Conservation (phyloP, 2,113 vertebrate species). For the Rhinogobius similis region DNA sequence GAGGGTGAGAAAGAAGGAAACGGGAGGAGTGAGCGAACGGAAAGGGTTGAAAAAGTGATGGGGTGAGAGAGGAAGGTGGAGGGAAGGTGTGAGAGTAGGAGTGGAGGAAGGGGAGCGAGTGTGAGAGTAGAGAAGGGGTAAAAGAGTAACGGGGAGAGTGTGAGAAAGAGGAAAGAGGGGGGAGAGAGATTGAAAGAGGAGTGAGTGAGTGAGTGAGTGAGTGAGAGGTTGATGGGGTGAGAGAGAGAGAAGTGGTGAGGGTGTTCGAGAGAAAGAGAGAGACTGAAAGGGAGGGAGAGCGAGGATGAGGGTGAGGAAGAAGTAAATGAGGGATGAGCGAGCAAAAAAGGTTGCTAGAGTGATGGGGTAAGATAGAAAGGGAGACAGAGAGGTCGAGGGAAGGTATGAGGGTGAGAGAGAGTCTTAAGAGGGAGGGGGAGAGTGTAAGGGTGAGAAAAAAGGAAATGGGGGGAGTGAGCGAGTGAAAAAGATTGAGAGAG, state of each 20-base stretch:
- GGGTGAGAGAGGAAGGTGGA: no score
- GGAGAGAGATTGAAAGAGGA: no score
- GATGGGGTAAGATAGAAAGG: no score
- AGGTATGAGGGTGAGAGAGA: conserved; percentile 1
- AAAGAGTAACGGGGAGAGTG: no score
- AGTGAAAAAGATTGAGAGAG: background rate
- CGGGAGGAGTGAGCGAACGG: background rate
- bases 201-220: no score
- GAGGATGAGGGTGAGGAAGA: background rate
- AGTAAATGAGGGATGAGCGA: conserved; percentile 1
- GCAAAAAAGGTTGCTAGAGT: no score
- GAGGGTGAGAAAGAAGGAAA: conserved; percentile 1
- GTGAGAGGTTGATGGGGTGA: no score
- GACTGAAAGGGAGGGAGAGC: conserved; percentile 5
- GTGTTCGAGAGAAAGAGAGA: background rate
- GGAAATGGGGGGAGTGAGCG: background rate
- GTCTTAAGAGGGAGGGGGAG: background rate
- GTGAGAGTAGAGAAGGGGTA: no score
- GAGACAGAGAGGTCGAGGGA: background rate
- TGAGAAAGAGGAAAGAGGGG: no score
- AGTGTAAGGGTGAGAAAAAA: background rate
- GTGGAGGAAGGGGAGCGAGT: no score
- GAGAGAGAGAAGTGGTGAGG: conserved; percentile 1
- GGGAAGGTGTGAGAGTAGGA: no score
- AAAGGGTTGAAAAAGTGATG: no score